Evolutionary conservation across 2,888 invertebrate species (phyloP).

Genomic region (Bombyx huttoni): DNA sequence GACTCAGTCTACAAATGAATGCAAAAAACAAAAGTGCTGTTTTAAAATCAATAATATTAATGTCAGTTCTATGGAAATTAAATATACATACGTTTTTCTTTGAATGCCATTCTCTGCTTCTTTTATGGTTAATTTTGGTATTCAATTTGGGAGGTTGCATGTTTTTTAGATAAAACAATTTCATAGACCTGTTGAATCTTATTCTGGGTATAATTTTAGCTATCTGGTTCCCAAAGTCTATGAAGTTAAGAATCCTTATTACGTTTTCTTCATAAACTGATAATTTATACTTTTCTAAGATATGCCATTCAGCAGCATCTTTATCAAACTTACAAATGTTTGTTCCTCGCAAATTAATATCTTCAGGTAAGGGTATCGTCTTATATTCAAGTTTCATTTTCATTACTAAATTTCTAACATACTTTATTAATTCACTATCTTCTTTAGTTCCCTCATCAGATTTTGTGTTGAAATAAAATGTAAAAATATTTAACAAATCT

Average conservation of each 20-base stretch:
- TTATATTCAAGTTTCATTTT: conserved; percentile 74
- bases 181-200: conserved; percentile 70
- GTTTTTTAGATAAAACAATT: conserved; percentile 59
- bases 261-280: conserved; percentile 79
- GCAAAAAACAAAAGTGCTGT: background rate
- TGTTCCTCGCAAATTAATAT: conserved; percentile 80
- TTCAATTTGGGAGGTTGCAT: conserved; percentile 33
- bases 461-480: conserved; percentile 73
- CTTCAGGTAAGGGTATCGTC: conserved; percentile 81
- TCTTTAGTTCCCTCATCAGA: conserved; percentile 17
- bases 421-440: conserved; percentile 37
- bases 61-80: background rate
- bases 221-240: conserved; percentile 84
- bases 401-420: conserved; percentile 42
- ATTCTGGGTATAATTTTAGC: conserved; percentile 78
- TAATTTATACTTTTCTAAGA: conserved; percentile 66
- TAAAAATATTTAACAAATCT: conserved; percentile 84
- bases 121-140: conserved; percentile 53
- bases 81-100: conserved; percentile 46
- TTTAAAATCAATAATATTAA: conserved; percentile 2
- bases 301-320: conserved; percentile 79
- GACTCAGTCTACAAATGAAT: conserved; percentile 19
- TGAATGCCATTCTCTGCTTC: conserved; percentile 57
- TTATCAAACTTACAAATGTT: conserved; percentile 78
- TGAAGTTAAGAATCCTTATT: conserved; percentile 81